Evolutionary conservation across 2,113 vertebrate genomes (phyloP), one percentile per base, ranked within the genome.

Genomic region (Mixornis gularis): DNA sequence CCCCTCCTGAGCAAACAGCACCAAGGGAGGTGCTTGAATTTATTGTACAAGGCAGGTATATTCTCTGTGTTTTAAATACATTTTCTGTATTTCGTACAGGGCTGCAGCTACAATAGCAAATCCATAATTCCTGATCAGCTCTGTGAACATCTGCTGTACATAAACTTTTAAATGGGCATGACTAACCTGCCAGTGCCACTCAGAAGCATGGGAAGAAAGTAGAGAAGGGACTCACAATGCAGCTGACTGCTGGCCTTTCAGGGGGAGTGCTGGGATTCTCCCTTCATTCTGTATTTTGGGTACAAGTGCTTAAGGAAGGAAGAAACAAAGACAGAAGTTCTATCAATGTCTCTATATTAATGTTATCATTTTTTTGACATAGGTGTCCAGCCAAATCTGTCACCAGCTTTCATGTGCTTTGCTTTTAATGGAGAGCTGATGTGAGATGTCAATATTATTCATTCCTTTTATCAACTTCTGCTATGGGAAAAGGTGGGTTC

Each of bases 101-200:
- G 56, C 3, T 46, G 79, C 62, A 90, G 70, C 55, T 82, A 69
- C 66, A 44, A 40, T 48, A 58, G 19, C 29, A 56, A 86, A 83
- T 77, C 58, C 40, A 3, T 79, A 89, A 92, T 82, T 92, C 79
- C 65, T 49, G 62, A 64, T 89, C 78, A 64, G 56, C 79, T 93
- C 76, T 0, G 2, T 41, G 83, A 96, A 89, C 69, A 90, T 92
- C 81, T 95, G 68, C 77, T 91, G 48, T 52, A 82, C 51, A 71
- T 71, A 63, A 95, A 86, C 69, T 90, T 91, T 79, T 66, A 68
- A 88, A 87, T 30, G 53, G 74, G 90, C 60, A 79, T 22, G 2
- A 76, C 66, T 94, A 92, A 96, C 92, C 86, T 79, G 93, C 20
- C 82, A 86, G 66, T 24, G 11, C 90, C 25, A 49, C 92, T 92